Evolutionary conservation across 2,888 invertebrate species (phyloP), one percentile per base, ranked within the genome.

Genomic region (Brachyopa scutellaris): DNA sequence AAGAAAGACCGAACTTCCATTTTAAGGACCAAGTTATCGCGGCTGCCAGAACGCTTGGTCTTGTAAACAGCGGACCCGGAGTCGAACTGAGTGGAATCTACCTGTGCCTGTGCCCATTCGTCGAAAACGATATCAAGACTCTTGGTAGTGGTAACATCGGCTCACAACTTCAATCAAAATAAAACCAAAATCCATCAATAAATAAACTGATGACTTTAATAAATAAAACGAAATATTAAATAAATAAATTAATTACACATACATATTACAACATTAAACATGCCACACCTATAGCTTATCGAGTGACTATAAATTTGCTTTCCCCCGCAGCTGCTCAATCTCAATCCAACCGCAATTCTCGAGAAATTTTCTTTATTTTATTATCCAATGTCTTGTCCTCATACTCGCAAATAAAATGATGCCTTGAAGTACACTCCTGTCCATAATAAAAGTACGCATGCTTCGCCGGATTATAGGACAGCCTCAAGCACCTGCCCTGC

Each of bases 331-430:
- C 5, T n/a, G n/a, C n/a, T n/a, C n/a, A n/a, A 17, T 26, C 5
- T 45, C 31, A 33, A 23, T 79, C 80, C 3, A 89, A 76, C 61
- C 86, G 88, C 5, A 91, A 84, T 29, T 89, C 87, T 36, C 91
- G 88, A 0, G 93, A 90, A 31, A 91, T 92, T 51, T 92, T 90
- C 84, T 91, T 90, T 38, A 94, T 92, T 87, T 94, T 93, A 87
- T 94, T 94, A 86, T 92, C 92, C 23, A 94, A 89, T 9, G 91
- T 91, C 79, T 91, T 92, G 86, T 94, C 93, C 21, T 92, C 92
- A 8, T 92, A 90, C 91, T 96, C 95, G 87, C 96, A 96, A 59
- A 95, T 92, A 88, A 93, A 95, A 85, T 93, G 91, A 85, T 93
- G 94, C 8, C 93, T 89, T 0, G 92, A 90, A 0, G 93, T 92